Percentiles rank a stretch among this genome's conserved stretches.
Conservation (phyloP, 64 coral and sea anemone genomes). For the Actinia equina region DNA sequence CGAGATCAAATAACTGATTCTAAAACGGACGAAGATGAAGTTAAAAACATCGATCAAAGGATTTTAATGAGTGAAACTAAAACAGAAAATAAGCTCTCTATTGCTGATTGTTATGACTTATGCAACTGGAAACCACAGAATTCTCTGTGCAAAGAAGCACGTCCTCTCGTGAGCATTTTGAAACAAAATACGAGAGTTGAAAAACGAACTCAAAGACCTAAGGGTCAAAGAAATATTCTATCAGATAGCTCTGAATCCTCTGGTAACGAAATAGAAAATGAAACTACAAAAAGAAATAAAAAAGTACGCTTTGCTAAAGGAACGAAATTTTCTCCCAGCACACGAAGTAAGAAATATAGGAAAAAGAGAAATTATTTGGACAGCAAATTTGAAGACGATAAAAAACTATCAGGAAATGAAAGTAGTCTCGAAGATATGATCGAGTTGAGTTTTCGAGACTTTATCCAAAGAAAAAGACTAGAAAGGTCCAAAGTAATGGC, state of each 20-base stretch:
- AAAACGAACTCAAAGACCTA: background rate
- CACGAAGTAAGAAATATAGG: constrained; percentile 1
- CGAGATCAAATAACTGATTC: background rate
- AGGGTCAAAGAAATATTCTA: background rate
- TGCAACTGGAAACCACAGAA: constrained; percentile 11
- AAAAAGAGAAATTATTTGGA: background rate
- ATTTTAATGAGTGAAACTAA: background rate
- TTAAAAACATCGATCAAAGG: background rate
- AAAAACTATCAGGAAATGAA: background rate
- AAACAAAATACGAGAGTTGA: background rate
- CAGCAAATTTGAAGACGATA: background rate
- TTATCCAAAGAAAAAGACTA: constrained; percentile 20
- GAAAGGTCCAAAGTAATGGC: background rate
- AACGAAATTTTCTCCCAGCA: constrained; percentile 25
- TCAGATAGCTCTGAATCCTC: constrained; percentile 1
- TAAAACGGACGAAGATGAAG: background rate
- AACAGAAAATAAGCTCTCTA: constrained; percentile 1
- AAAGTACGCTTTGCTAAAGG: constrained; percentile 42
- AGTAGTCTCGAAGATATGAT: background rate
- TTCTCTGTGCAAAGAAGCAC: background rate
- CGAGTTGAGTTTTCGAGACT: constrained; percentile 20
- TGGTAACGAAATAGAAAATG: constrained; percentile 14
- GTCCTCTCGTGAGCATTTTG: constrained; percentile 19
- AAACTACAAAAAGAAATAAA: background rate
- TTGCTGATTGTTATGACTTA: constrained; percentile 9